Base-by-base conservation (phyloP, 1,140 invertebrate species). In the Asbolus verrucosus region DNA sequence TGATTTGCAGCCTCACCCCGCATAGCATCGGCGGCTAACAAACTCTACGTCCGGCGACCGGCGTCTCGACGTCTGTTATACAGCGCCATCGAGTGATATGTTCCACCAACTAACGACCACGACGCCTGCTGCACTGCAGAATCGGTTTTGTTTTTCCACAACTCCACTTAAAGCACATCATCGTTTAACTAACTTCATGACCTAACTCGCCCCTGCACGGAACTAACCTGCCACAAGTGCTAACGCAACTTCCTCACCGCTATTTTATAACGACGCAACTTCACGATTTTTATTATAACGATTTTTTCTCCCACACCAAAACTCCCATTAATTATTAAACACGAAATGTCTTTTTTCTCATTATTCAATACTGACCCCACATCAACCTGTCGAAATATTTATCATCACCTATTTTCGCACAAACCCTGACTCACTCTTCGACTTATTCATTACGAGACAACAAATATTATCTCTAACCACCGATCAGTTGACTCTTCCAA, bases 1-100 rank as follows among this genome's bases (percentile, higher is more conserved):
- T 30, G 46, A 54, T 54, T 50, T 50, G 46, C 50, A 67, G 27
- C 41, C 65, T 67, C 65, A 50, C 41, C 65, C 65, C 65, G 65
- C 41, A 67, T 67, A 50, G 65, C 30, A 67, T 63, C 61, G 61
- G 61, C 61, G 61, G 61, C 61, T 63, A 63, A 63, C 61, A 63
- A 39, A 39, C 41, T 67, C 65, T 67, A 36, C 41, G 41, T 38
- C 41, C 65, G 65, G 41, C 65, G 43, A 39, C 65, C 24, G 65
- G 65, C 65, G 65, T 67, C 65, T 43, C 65, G 65, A 50, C 41
- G 46, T 46, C 65, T 67, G 31, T 21, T 46, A 9, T 43, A 50
- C 46, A 67, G 65, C 65, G 41, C 65, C 41, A 67, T 67, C 65
- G 33, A 63, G 39, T 39, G 33, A 54, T 54, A n/a, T 54, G 19